Conservation (phyloP, 2,797 vertebrate species). For the Falco columbarius region DNA sequence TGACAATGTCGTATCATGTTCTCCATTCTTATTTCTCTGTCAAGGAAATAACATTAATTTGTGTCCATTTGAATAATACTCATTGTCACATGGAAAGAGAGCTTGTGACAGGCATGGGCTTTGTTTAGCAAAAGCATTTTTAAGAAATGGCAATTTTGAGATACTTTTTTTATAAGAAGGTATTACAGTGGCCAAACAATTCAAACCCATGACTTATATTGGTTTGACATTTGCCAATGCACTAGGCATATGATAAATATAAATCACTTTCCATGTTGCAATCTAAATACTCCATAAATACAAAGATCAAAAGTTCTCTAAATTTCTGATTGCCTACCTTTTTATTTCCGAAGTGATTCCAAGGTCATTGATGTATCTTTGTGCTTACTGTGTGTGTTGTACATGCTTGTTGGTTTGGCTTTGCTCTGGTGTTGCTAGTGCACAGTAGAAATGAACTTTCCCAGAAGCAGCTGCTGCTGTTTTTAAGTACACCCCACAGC, state of each 20-base stretch:
- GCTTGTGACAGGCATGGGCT: background rate
- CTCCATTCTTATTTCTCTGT: conserved; percentile 6
- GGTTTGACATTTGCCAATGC: background rate
- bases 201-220: background rate
- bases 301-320: background rate
- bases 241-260: background rate
- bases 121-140: conserved; percentile 8
- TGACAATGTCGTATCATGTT: background rate
- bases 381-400: background rate
- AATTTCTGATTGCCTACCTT: background rate
- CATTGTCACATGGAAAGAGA: background rate
- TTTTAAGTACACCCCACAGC: background rate
- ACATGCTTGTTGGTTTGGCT: background rate
- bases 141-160: background rate
- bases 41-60: conserved; percentile 13
- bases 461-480: background rate
- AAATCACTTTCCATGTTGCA: background rate
- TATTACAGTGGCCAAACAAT: background rate
- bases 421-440: background rate
- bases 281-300: background rate
- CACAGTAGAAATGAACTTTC: background rate
- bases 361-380: background rate
- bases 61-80: conserved; percentile 10
- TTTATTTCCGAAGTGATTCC: background rate
- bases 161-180: background rate